These are phyloP conservation scores for Patiria pectinifera DNA, from an alignment of 53 echinoderm and acorn worm species.

Conservation along the genomic window DNA sequence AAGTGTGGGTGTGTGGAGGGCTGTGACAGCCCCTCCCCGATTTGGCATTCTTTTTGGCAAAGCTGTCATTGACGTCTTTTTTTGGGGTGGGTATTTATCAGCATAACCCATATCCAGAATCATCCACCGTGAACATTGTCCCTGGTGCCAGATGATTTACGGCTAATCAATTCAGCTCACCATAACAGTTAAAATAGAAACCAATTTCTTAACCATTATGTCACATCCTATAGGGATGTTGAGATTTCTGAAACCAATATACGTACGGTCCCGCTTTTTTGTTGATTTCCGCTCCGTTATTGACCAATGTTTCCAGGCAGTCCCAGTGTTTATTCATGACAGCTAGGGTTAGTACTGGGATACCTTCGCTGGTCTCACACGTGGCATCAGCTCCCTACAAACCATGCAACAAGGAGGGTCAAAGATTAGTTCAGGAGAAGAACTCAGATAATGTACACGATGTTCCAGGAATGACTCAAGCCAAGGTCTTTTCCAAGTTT, in stretches of 20 bases:
- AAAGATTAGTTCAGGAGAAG: background rate
- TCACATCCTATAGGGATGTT: background rate
- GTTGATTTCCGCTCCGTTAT: constrained; percentile 83
- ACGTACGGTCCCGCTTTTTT: constrained; percentile 94
- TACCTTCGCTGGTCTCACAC: constrained; percentile 89
- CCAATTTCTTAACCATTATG: background rate
- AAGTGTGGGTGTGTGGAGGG: too few relatives aligned
- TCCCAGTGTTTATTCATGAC: constrained; percentile 86
- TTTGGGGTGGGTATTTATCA: too few relatives aligned
- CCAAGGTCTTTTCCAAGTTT: background rate
- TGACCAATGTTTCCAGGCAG: constrained; percentile 74
- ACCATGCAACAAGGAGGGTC: background rate
- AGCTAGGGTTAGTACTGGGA: constrained; percentile 86
- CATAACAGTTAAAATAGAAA: too few relatives aligned
- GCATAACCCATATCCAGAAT: too few relatives aligned
- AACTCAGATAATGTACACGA: background rate
- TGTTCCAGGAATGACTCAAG: background rate
- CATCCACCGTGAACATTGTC: too few relatives aligned
- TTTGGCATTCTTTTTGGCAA: too few relatives aligned
- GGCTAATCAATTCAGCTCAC: too few relatives aligned
- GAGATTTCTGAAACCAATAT: background rate
- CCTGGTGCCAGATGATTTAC: too few relatives aligned
- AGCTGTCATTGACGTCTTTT: too few relatives aligned
- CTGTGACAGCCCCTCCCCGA: too few relatives aligned
- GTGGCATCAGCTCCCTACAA: constrained; percentile 85